phyloP scores from a whole-genome alignment of 2,113 vertebrate species.

The Rana temporaria region DNA sequence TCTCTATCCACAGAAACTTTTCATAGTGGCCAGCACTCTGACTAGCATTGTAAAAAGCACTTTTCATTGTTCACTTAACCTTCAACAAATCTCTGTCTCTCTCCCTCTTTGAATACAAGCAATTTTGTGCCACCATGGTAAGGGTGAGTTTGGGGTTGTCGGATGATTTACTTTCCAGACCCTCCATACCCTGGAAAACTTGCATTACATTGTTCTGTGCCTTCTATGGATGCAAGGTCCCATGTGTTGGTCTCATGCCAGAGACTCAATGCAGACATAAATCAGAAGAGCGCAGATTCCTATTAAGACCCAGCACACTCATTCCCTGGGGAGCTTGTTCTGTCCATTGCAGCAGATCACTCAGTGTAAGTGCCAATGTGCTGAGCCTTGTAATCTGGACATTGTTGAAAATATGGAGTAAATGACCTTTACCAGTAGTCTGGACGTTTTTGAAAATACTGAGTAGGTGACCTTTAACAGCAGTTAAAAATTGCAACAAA shows the following conservation, averaged over 20 bases:
- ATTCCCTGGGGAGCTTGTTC: conserved; percentile 2
- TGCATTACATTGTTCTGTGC: conserved; percentile 21
- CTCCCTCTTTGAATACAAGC: neutral
- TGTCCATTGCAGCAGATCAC: neutral
- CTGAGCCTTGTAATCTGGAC: neutral
- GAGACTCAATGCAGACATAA: conserved; percentile 42
- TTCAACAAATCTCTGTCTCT: conserved; percentile 1
- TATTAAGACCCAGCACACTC: conserved; percentile 18
- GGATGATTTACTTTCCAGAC: conserved; percentile 28
- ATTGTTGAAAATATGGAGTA: neutral
- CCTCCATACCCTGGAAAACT: neutral
- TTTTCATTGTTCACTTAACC: conserved; percentile 4
- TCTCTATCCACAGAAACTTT: too few relatives aligned
- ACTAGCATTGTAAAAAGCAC: conserved; percentile 5
- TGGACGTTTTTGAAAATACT: too few relatives aligned
- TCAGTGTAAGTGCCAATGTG: neutral
- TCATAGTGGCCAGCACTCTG: neutral
- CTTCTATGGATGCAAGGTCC: conserved; percentile 28
- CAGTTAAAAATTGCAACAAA: too few relatives aligned
- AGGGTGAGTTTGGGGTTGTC: conserved; percentile 25
- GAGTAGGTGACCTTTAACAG: too few relatives aligned
- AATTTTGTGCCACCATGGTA: conserved; percentile 15
- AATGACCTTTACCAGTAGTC: neutral
- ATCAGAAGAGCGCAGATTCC: conserved; percentile 17
- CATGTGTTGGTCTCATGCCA: conserved; percentile 41